Conservation (phyloP, 2,113 vertebrate genomes). For the Solenodon paradoxus region DNA sequence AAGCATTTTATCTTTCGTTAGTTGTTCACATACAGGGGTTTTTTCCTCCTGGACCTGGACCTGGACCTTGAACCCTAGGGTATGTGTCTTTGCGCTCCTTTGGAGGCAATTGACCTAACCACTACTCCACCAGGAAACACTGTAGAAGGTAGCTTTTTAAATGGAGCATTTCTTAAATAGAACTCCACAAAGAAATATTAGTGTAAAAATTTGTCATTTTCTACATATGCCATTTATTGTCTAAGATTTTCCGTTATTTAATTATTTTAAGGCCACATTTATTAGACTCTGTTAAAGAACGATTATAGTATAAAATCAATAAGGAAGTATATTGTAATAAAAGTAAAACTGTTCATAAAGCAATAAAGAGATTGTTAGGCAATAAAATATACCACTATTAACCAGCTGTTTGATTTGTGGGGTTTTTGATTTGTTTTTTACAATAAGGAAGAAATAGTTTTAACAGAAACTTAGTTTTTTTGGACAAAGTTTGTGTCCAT, state of each 20-base stretch:
- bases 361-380: neutral
- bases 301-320: neutral
- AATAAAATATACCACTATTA: neutral
- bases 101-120: too few relatives aligned
- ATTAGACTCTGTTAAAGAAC: neutral
- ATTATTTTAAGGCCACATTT: slow-evolving; percentile 48
- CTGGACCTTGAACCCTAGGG: too few relatives aligned
- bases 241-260: neutral
- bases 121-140: too few relatives aligned
- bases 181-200: slow-evolving; percentile 9
- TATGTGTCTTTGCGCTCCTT: too few relatives aligned
- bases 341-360: slow-evolving; percentile 6
- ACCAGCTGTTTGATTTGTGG: neutral
- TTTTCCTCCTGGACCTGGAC: too few relatives aligned
- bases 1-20: too few relatives aligned
- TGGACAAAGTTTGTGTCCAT: neutral
- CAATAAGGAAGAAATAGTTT: neutral
- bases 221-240: neutral
- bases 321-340: neutral
- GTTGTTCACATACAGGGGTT: too few relatives aligned
- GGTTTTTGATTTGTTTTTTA: neutral
- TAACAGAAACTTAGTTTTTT: neutral
- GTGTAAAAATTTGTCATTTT: slow-evolving; percentile 13
- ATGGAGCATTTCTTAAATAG: slow-evolving; percentile 9
- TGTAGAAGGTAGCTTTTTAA: too few relatives aligned